phyloP scores from a whole-genome alignment of 2,113 vertebrate species.

The Trogon melanurus region DNA sequence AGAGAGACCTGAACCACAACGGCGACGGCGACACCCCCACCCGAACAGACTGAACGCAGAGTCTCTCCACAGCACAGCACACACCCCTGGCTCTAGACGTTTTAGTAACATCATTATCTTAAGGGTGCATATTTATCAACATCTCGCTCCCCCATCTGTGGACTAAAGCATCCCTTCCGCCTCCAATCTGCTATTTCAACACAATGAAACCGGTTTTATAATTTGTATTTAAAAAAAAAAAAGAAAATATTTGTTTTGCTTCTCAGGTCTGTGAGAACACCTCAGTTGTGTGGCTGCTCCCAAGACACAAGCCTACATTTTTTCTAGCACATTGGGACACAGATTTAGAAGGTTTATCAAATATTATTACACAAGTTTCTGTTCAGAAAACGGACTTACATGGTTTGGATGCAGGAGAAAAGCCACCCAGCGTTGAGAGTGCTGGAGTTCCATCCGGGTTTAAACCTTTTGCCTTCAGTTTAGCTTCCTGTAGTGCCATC shows the following conservation, averaged over 20 bases:
- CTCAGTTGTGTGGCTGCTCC: neutral
- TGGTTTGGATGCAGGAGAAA: constrained; percentile 96
- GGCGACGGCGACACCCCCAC: rapidly evolving
- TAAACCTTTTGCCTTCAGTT: constrained; percentile 96
- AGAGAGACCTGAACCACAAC: neutral
- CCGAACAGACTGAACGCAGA: neutral
- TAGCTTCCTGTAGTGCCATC: constrained; percentile 92
- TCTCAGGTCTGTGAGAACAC: neutral
- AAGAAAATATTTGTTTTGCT: neutral
- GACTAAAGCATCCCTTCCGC: neutral
- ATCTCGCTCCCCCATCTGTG: neutral
- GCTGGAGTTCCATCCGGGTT: constrained; percentile 97
- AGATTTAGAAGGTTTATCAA: too few relatives aligned
- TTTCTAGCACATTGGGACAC: neutral
- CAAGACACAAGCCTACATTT: neutral
- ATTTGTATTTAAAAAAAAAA: neutral
- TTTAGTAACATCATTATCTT: neutral
- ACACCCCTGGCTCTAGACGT: neutral
- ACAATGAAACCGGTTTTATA: neutral
- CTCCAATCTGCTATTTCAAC: neutral
- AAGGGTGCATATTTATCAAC: rapidly evolving
- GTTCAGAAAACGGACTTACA: constrained; percentile 70
- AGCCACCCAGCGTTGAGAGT: constrained; percentile 90
- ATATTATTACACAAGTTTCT: neutral
- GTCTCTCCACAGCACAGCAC: neutral